phyloP scores from a whole-genome alignment of 2,888 invertebrate genomes.

The Leptinotarsa haldemani region DNA sequence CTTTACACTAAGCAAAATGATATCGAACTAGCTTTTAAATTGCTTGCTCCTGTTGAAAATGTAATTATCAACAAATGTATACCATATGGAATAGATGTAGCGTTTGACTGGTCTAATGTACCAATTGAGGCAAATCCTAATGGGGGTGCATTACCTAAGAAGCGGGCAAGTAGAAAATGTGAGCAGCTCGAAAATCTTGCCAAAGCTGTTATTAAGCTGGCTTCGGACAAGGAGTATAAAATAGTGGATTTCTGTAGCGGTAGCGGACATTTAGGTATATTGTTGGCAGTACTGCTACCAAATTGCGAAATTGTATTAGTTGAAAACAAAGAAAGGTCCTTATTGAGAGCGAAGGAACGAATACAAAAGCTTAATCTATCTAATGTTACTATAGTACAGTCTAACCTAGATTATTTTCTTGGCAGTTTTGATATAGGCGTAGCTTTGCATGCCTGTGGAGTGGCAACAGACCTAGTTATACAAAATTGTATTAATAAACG shows the following conservation, averaged over 20 bases:
- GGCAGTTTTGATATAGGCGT: constrained; percentile 87
- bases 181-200: constrained; percentile 89
- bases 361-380: constrained; percentile 74
- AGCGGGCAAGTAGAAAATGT: constrained; percentile 80
- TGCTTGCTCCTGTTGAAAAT: constrained; percentile 67
- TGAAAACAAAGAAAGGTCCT: constrained; percentile 92
- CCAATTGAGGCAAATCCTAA: constrained; percentile 82
- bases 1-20: constrained; percentile 82
- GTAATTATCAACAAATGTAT: constrained; percentile 59
- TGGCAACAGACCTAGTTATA: constrained; percentile 92
- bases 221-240: constrained; percentile 66
- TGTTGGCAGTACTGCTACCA: constrained; percentile 84
- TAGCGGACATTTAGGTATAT: constrained; percentile 91
- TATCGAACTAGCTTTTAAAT: constrained; percentile 73
- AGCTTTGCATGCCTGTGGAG: constrained; percentile 93
- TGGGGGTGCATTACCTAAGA: constrained; percentile 82
- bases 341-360: constrained; percentile 79
- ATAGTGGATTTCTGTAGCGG: constrained; percentile 97
- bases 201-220: constrained; percentile 79
- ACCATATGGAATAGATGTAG: constrained; percentile 64
- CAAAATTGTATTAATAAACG: constrained; percentile 80
- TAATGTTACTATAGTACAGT: constrained; percentile 86
- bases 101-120: constrained; percentile 77
- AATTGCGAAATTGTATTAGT: constrained; percentile 82
- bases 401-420: constrained; percentile 90